These are phyloP conservation scores for Idaea dimidiata DNA, from an alignment of 2,888 invertebrate genomes.

Conservation along the genomic window DNA sequence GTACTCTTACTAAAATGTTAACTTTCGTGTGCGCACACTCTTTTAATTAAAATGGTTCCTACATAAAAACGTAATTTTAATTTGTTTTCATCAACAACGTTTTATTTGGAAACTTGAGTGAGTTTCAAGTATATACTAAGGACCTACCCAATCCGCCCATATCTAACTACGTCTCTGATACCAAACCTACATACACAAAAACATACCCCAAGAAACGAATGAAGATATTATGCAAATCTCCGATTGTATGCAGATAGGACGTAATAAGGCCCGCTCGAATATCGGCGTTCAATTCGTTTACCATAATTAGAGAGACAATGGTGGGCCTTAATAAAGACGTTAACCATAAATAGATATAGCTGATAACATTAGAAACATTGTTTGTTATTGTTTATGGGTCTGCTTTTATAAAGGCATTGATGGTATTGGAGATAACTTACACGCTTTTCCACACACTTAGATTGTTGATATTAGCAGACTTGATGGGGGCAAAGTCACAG, in stretches of 20 bases:
- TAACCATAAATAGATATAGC: slow-evolving; percentile 54
- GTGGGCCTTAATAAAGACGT: slow-evolving; percentile 71
- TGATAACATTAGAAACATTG: slow-evolving; percentile 45
- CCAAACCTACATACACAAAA: slow-evolving; percentile 31
- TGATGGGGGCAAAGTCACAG: too few relatives aligned
- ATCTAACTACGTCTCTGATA: slow-evolving; percentile 11
- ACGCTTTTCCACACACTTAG: background rate
- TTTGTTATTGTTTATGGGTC: background rate
- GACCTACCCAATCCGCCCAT: background rate
- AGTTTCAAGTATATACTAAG: background rate
- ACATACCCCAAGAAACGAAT: slow-evolving; percentile 59
- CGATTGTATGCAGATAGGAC: slow-evolving; percentile 78
- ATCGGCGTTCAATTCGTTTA: slow-evolving; percentile 67
- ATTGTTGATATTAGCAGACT: background rate
- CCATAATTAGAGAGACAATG: slow-evolving; percentile 78
- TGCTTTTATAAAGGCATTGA: slow-evolving; percentile 7
- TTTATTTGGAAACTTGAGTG: too few relatives aligned
- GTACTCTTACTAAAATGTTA: too few relatives aligned
- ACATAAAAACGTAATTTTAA: too few relatives aligned
- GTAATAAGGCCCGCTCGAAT: slow-evolving; percentile 67
- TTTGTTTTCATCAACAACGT: too few relatives aligned
- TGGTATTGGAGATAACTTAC: slow-evolving; percentile 2
- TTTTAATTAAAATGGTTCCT: too few relatives aligned
- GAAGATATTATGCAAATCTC: slow-evolving; percentile 79
- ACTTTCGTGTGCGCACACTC: too few relatives aligned